These are phyloP conservation scores for Ameiurus melas DNA, from an alignment of 2,113 vertebrate species.

Conservation along the genomic window DNA sequence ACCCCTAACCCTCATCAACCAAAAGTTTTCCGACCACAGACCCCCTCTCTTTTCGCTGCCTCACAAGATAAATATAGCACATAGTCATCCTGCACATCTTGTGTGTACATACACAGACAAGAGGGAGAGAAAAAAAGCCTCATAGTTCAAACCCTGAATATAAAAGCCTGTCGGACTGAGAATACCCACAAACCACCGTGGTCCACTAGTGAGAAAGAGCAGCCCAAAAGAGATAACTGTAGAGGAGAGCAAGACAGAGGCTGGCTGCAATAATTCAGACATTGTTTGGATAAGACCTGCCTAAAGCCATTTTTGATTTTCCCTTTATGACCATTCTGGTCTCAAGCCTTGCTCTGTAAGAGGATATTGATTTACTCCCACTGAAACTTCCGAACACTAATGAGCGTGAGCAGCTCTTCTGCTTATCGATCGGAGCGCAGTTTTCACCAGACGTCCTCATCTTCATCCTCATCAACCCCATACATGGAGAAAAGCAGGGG, in stretches of 20 bases:
- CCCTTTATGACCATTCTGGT: slow-evolving; percentile 23
- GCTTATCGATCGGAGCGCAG: slow-evolving; percentile 82
- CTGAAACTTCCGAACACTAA: slow-evolving; percentile 63
- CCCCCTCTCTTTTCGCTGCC: slow-evolving; percentile 50
- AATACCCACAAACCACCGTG: slow-evolving; percentile 35
- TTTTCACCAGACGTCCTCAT: slow-evolving; percentile 78
- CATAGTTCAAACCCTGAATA: slow-evolving; percentile 37
- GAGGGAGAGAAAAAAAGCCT: slow-evolving; percentile 23
- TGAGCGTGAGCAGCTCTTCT: slow-evolving; percentile 78
- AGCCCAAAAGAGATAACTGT: not conserved
- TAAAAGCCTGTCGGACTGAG: slow-evolving; percentile 42
- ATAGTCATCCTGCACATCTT: slow-evolving; percentile 62
- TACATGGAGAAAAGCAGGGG: slow-evolving; percentile 90
- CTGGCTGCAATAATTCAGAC: slow-evolving; percentile 19
- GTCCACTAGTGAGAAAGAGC: slow-evolving; percentile 28
- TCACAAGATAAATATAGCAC: slow-evolving; percentile 76
- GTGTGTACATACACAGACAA: slow-evolving; percentile 45
- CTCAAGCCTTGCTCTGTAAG: slow-evolving; percentile 55
- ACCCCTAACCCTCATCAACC: slow-evolving; percentile 59
- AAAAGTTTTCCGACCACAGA: slow-evolving; percentile 73
- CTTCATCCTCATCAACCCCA: slow-evolving; percentile 71
- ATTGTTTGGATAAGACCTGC: slow-evolving; percentile 45
- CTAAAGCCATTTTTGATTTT: slow-evolving; percentile 25
- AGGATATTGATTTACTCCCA: slow-evolving; percentile 36
- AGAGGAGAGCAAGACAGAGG: slow-evolving; percentile 1